A percentile compares a stretch with the other conserved stretches of the same genome.
These are phyloP conservation scores for Oceanodroma leucorhoa DNA, from an alignment of 2,797 vertebrate genomes.

Conservation along the genomic window DNA sequence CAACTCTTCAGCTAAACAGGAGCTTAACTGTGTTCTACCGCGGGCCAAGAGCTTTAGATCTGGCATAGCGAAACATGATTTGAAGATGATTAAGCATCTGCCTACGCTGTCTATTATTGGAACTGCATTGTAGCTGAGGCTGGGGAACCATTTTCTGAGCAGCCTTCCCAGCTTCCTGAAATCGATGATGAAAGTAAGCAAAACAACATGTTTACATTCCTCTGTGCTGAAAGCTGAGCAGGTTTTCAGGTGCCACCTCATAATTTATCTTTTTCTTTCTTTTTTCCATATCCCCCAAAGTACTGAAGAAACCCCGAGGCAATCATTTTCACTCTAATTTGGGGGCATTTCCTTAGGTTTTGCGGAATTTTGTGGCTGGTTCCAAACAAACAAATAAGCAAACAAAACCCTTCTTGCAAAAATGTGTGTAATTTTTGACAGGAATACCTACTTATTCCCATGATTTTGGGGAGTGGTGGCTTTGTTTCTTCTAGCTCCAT, in stretches of 20 bases:
- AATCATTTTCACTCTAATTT: accelerated
- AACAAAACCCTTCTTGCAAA: neutral
- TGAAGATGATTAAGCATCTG: conserved; percentile 30
- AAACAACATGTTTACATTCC: neutral
- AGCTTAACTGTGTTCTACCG: conserved; percentile 39
- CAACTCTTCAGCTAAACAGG: neutral
- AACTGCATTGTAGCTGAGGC: neutral
- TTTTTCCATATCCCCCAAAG: neutral
- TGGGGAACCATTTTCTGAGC: neutral
- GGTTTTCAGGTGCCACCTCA: neutral
- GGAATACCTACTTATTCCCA: neutral
- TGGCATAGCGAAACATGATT: neutral
- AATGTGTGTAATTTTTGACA: neutral
- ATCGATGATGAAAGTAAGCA: neutral
- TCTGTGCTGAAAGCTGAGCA: neutral
- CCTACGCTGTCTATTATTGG: conserved; percentile 10
- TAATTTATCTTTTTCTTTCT: neutral
- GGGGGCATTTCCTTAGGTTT: accelerated
- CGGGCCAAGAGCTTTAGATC: conserved; percentile 7
- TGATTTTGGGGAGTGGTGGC: neutral
- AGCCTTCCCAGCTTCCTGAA: neutral
- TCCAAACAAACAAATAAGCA: neutral
- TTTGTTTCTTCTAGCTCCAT: neutral
- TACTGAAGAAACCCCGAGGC: neutral
- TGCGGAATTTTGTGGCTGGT: neutral